phyloP scores from a whole-genome alignment of 2,113 vertebrate species.

The Hydrochoerus hydrochaeris region DNA sequence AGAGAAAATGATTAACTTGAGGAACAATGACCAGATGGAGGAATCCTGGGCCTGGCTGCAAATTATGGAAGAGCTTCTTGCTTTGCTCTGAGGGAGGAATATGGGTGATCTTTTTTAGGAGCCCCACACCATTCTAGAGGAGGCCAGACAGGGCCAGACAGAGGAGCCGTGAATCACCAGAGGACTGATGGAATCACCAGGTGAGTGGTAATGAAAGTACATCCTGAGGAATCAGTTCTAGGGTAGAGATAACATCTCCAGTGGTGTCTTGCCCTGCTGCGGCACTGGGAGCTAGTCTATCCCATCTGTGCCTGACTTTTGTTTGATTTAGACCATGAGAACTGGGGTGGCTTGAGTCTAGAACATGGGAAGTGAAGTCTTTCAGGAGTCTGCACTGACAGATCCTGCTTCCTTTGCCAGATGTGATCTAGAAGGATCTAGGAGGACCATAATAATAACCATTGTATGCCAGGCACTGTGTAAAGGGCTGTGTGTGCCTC shows the following conservation, averaged over 20 bases:
- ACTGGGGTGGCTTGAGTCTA: neutral
- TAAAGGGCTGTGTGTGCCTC: neutral
- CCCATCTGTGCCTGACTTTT: neutral
- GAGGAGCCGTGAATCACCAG: neutral
- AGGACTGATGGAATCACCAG: neutral
- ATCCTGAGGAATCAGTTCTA: neutral
- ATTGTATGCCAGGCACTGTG: neutral
- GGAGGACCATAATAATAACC: neutral
- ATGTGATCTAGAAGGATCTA: neutral
- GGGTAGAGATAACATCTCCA: neutral
- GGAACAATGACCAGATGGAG: neutral
- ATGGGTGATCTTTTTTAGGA: neutral
- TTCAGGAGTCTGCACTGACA: neutral
- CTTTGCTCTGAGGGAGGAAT: neutral
- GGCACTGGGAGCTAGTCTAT: neutral
- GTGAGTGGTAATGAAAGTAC: neutral
- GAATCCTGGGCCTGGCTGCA: neutral
- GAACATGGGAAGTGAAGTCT: neutral
- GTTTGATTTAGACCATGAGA: neutral
- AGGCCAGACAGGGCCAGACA: neutral
- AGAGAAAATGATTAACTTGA: neutral
- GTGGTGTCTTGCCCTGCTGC: neutral
- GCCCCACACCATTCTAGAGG: neutral
- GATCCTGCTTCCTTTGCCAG: neutral
- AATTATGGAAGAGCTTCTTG: neutral